Conservation (phyloP, 2,113 vertebrate genomes). For the Sinocyclocheilus anshuiensis region DNA sequence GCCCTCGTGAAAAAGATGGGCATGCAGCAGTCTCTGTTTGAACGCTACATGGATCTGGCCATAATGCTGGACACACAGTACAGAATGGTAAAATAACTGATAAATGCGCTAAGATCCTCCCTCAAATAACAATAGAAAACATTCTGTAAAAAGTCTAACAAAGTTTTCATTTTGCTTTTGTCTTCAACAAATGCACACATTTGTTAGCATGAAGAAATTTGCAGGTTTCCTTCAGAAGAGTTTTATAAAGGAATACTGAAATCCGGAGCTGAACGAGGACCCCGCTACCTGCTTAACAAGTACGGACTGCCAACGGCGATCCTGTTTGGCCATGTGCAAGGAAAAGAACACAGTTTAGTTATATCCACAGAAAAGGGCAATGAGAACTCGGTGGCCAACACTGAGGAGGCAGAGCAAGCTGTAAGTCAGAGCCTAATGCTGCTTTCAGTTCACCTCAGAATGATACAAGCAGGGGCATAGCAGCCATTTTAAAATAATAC, state of each 20-base stretch:
- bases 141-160: not conserved
- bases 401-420: slow-evolving; percentile 73
- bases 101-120: too few relatives aligned
- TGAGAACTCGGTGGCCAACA: slow-evolving; percentile 85
- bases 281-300: slow-evolving; percentile 67
- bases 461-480: not conserved
- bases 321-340: slow-evolving; percentile 82
- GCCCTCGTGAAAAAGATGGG: slow-evolving; percentile 73
- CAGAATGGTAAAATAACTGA: slow-evolving; percentile 76
- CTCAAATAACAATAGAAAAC: not conserved
- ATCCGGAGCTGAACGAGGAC: slow-evolving; percentile 57
- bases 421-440: slow-evolving; percentile 67
- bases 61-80: slow-evolving; percentile 81
- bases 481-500: too few relatives aligned
- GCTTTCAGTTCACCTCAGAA: not conserved
- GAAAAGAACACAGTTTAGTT: slow-evolving; percentile 77
- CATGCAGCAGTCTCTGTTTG: slow-evolving; percentile 81
- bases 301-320: slow-evolving; percentile 47
- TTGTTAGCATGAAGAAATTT: slow-evolving; percentile 82
- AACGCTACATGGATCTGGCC: slow-evolving; percentile 72
- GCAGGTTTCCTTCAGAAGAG: slow-evolving; percentile 81
- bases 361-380: slow-evolving; percentile 85
- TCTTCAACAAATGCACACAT: not conserved
- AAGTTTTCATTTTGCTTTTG: not conserved
- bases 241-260: slow-evolving; percentile 75